Base-by-base conservation (phyloP, 2,113 vertebrate genomes). In the Pollachius pollachius region DNA sequence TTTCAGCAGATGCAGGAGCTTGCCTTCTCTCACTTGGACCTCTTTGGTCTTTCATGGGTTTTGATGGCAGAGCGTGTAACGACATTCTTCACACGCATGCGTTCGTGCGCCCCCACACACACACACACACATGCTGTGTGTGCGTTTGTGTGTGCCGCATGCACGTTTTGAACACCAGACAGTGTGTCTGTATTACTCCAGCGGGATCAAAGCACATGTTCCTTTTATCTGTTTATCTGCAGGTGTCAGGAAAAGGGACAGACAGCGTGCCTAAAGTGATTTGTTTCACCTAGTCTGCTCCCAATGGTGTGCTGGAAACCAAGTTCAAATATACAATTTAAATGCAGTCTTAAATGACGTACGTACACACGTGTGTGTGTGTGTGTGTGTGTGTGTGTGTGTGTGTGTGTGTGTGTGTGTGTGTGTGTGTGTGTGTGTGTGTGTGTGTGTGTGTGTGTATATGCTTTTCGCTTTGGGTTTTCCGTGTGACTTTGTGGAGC, bases 171-270 rank as follows among this genome's bases (percentile, higher is more conserved):
- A 9, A 41, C 5, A 30, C 6, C 15, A 3, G 57, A 12, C 60
- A 48, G 64, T 57, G 52, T 57, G 21, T 57, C 59, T 64, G 62
- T 61, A 56, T 68, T 57, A 61, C 64, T 27, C n/a, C 52, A 65
- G 58, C 27, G 18, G 41, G 73, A 78, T 85, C 80, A 85, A 86
- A 88, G 85, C 71, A 52, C 23, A 62, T 52, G 27, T 41, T 70
- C 23, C 58, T 83, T 77, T 83, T 72, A 81, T 69, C 41, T 13
- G 75, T 74, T 64, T 68, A 76, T 71, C 57, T 76, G 71, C 78
- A 79, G 76, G 77, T 81, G 68, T 80, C 25, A 34, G 34, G 4
- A 1, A 21, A 17, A 60, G 9, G 11, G 41, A 56, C 18, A 66
- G 62, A 41, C 70, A 69, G 68, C 67, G 64, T 30, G 67, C 73